Base-by-base conservation (phyloP, 2,797 vertebrate genomes). In the Pangasius krempfi region DNA sequence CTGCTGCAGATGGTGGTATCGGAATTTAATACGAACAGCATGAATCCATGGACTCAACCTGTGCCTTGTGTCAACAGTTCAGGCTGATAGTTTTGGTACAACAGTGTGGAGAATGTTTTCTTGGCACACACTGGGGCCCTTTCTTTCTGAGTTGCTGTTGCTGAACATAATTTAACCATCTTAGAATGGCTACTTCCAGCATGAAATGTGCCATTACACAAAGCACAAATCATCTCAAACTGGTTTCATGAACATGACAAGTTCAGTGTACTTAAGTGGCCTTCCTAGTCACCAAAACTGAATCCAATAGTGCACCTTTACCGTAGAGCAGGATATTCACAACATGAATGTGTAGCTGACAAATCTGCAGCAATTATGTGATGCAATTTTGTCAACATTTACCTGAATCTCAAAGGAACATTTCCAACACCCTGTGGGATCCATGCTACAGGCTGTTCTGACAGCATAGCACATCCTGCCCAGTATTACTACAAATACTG, bases 161-260 rank as follows among this genome's bases (percentile, higher is more conserved):
- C 44, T n/a, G 81, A 64, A 1, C 13, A 83, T 64, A 83, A 64
- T 47, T 47, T 47, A 83, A 1, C 6, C 60, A 82, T 82, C 22
- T 25, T 82, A 40, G 56, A 82, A 7, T 27, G 33, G 20, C 20
- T 82, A 33, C 22, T 33, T 62, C 80, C 80, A 62, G 80, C 37
- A 82, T 44, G 27, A 18, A 82, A 82, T 82, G 33, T 64, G 40
- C 7, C 60, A 47, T 22, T 40, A 6, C 27, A 66, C 27, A 66
- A 66, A 68, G 7, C 27, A 20, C n/a, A 30, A 66, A 37, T 60
- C 33, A 82, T 82, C 27, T 66, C n/a, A 68, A 50, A 84, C 47
- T 68, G 82, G 16, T 22, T 84, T 27, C 27, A 84, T 13, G n/a
- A 66, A 22, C 81, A 84, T 33, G 82, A 84, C 82, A 84, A 84